Base-by-base conservation (phyloP, 2,888 invertebrate genomes). In the Emmelina monodactyla region DNA sequence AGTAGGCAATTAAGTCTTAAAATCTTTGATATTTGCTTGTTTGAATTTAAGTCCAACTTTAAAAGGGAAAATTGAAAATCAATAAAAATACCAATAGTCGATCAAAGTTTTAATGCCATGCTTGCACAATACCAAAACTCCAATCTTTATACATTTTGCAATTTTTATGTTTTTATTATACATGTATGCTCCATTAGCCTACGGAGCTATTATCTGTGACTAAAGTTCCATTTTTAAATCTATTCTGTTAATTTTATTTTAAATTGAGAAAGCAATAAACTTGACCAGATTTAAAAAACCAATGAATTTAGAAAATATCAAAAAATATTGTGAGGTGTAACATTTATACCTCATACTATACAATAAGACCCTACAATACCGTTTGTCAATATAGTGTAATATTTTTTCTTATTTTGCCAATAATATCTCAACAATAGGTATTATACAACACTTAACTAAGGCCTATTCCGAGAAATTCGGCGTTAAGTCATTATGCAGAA, bases 121-220 rank as follows among this genome's bases (percentile, higher is more conserved):
- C 54, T 48, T 47, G 46, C 51, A 62, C 58, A 67, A 49, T 59
- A 49, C 53, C 48, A 60, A 58, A 67, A 70, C 72, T 62, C 53
- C 46, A 68, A 72, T 55, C 68, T 51, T 69, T 64, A 58, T 51
- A 60, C 49, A 61, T 73, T 76, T 75, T 70, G 53, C 64, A 64
- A 66, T 72, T 75, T 76, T 78, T 72, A 65, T 67, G 50, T 51
- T 63, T 67, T 68, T 73, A 65, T 67, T 64, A 66, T 72, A 73
- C 66, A 75, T 61, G 7, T 29, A 14, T 64, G 66, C 78, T 68
- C 72, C 41, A 44, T 50, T n/a, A 58, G 53, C 54, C 59, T 69
- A 62, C 49, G 51, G 68, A 75, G 75, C 71, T 55, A 58, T 13
- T 3, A 25, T 52, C 55, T 53, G 62, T 71, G 71, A 75, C 78